Conservation (phyloP, 2,113 vertebrate species). For the Heterotis niloticus region DNA sequence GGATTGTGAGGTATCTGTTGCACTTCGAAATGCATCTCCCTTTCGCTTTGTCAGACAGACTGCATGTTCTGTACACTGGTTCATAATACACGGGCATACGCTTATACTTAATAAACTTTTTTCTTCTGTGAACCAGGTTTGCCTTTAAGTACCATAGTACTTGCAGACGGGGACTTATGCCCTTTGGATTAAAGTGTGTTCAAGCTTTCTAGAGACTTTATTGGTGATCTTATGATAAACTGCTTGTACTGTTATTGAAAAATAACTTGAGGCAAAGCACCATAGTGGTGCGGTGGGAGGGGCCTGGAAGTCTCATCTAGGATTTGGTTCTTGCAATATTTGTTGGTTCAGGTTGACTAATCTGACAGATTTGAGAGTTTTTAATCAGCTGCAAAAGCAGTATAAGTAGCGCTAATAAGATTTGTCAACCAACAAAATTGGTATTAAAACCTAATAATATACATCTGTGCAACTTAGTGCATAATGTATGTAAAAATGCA, state of each 20-base stretch:
- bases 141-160: not conserved
- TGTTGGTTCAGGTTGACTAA: not conserved
- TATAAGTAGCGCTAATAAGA: not conserved
- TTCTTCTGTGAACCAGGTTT: too few species aligned
- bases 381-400: not conserved
- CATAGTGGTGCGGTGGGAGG: not conserved
- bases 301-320: not conserved
- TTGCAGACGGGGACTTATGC: not conserved
- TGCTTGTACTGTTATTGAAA: not conserved
- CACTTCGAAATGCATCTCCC: too few species aligned
- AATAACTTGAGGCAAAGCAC: not conserved
- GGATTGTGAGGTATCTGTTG: too few species aligned
- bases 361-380: constrained; percentile 7
- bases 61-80: too few species aligned
- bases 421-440: not conserved
- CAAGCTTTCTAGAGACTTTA: too few species aligned
- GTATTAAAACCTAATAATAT: not conserved
- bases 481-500: not conserved
- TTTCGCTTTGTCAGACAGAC: too few species aligned
- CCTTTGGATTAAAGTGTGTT: too few species aligned
- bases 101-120: too few species aligned
- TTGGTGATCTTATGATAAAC: too few species aligned
- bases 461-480: not conserved
- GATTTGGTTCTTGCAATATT: constrained; percentile 10
- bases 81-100: too few species aligned